Evolutionary conservation across 2,888 invertebrate species (phyloP), one percentile per base, ranked within the genome.

Genomic region (Dicycla oo): DNA sequence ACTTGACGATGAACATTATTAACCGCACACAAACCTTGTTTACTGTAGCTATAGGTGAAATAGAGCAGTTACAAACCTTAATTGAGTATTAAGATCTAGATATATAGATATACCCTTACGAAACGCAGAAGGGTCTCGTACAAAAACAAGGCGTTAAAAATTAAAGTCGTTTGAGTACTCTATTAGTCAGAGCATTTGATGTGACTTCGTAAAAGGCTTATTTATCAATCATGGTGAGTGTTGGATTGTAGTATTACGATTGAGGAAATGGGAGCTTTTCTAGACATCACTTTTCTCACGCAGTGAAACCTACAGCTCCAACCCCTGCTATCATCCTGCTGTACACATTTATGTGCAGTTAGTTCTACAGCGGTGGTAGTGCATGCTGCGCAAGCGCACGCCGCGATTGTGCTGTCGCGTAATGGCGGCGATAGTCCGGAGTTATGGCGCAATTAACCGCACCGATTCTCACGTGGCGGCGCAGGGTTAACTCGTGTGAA

Each of bases 361-460:
- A 23, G 45, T 38, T 51, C 6, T 10, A 26, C 3, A 8, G 40
- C n/a, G 60, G 40, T 62, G 73, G 66, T 45, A 54, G 76, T 43
- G 72, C 74, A 78, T 58, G 73, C 79, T 54, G 80, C 78, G 78
- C 87, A 63, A 62, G 84, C 78, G 73, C 77, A 83, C 83, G 81
- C 61, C 68, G 75, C 91, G 88, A 91, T 92, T 92, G 91, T 92
- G 76, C 89, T 91, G 91, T 91, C 91, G 66, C 75, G 53, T 64
- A 64, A 71, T 75, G 71, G 77, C 73, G 72, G 68, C 81, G 86
- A 86, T 80, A 81, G 81, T 60, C 67, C 64, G 69, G 81, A 90
- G 80, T 91, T 90, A 92, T 88, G 74, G 88, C 75, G 83, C 87
- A 81, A 88, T 88, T 89, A 87, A 75, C 74, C 26, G 66, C 68